phyloP scores from a whole-genome alignment of 2,113 vertebrate genomes.

The Hippocampus abdominalis region DNA sequence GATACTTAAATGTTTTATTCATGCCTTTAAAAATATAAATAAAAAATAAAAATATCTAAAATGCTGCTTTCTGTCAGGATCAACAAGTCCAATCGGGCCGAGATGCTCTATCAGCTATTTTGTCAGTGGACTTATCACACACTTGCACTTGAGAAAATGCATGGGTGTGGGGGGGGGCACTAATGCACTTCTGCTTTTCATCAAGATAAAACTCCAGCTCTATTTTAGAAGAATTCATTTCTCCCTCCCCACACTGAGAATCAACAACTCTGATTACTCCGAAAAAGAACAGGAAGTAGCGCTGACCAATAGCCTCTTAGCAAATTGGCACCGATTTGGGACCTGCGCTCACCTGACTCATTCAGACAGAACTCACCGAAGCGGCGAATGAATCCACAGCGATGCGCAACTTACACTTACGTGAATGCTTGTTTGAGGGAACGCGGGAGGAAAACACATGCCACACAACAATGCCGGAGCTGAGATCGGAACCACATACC shows the following conservation, averaged over 20 bases:
- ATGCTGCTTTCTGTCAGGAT: constrained; percentile 43
- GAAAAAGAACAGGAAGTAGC: neutral
- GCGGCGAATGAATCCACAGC: too few relatives aligned
- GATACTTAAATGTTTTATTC: too few relatives aligned
- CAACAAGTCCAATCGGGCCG: constrained; percentile 30
- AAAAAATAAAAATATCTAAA: neutral
- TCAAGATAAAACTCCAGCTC: constrained; percentile 46
- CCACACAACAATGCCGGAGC: neutral
- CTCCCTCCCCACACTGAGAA: neutral
- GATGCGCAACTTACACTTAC: too few relatives aligned
- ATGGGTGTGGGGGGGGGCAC: neutral
- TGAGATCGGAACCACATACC: neutral
- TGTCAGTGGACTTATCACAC: constrained; percentile 41
- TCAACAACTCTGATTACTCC: neutral
- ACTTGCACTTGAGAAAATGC: constrained; percentile 19
- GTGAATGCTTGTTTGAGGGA: too few relatives aligned
- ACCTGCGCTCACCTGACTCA: neutral
- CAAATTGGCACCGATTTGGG: neutral
- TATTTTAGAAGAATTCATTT: neutral
- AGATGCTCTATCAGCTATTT: constrained; percentile 36
- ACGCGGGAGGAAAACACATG: too few relatives aligned
- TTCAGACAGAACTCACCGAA: neutral
- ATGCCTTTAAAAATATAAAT: too few relatives aligned
- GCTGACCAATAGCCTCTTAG: neutral
- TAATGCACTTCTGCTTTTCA: constrained; percentile 52